Evolutionary conservation across 2,888 invertebrate genomes (phyloP).

Genomic region (Eupithecia subfuscata): DNA sequence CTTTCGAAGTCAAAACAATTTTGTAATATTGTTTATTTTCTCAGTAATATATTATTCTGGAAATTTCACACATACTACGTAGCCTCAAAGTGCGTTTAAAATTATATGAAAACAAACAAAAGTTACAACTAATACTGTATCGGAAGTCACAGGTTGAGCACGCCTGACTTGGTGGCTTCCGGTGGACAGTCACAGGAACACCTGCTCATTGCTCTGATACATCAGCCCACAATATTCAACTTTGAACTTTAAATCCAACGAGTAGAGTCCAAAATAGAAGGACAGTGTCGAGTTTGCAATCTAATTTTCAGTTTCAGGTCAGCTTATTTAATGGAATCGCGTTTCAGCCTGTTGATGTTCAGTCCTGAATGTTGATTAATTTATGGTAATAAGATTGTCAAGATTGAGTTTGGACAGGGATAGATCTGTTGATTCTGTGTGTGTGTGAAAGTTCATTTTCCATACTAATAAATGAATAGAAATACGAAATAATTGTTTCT

Average conservation of each 20-base stretch:
- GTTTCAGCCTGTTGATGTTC: not conserved
- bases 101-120: no score
- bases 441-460: no score
- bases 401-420: not conserved
- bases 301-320: conserved; percentile 15
- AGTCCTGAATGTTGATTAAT: not conserved
- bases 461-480: no score
- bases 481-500: no score
- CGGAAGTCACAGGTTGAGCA: conserved; percentile 23
- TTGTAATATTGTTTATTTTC: no score
- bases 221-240: conserved; percentile 7
- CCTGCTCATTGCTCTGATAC: conserved; percentile 54
- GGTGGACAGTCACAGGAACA: conserved; percentile 61
- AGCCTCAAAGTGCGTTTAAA: no score
- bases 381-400: not conserved
- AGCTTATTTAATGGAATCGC: not conserved
- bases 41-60: no score
- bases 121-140: not conserved
- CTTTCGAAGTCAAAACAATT: no score
- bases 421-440: not conserved
- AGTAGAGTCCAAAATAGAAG: conserved; percentile 15
- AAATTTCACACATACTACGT: no score
- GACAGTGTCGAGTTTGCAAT: conserved; percentile 2
- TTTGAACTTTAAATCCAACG: conserved; percentile 9
- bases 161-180: conserved; percentile 57